phyloP scores from a whole-genome alignment of 2,888 invertebrate genomes.

The Sussaba pulchella region DNA sequence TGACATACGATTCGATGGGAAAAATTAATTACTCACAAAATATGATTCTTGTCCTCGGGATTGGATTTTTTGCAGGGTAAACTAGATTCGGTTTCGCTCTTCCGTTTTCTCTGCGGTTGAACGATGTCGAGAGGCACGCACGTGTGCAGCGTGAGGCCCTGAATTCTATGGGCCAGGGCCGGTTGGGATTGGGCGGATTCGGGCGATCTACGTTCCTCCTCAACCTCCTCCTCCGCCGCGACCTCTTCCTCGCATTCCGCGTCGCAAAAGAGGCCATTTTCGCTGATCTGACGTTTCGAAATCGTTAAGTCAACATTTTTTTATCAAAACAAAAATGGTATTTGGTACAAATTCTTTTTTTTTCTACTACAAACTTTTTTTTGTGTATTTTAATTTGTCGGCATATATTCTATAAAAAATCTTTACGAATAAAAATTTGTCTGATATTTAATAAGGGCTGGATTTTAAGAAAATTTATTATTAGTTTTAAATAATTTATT shows the following conservation, averaged over 20 bases:
- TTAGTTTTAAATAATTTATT: too few species aligned
- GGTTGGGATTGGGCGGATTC: constrained; percentile 68
- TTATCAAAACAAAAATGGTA: background rate
- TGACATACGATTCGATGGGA: background rate
- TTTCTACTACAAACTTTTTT: background rate
- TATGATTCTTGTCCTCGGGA: constrained; percentile 84
- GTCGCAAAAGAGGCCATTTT: constrained; percentile 79
- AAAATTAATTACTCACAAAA: constrained; percentile 70
- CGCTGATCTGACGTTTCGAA: constrained; percentile 75
- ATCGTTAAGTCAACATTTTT: constrained; percentile 14
- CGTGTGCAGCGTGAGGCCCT: constrained; percentile 79
- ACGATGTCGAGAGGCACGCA: constrained; percentile 80
- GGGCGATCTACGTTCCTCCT: constrained; percentile 53
- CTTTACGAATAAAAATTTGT: too few species aligned
- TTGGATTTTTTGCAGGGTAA: constrained; percentile 86
- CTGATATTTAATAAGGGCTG: too few species aligned
- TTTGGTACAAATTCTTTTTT: background rate
- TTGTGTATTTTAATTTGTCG: too few species aligned
- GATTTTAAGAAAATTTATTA: too few species aligned
- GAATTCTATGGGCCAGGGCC: constrained; percentile 74
- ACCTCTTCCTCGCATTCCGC: constrained; percentile 77
- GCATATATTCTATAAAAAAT: too few species aligned
- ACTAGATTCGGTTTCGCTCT: constrained; percentile 80
- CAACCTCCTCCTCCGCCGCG: constrained; percentile 72
- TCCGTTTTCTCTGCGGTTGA: constrained; percentile 81